A percentile compares a stretch with the other conserved stretches of the same genome.
Evolutionary conservation across 2,797 vertebrate genomes (phyloP).

Genomic region (Streptopelia turtur): DNA sequence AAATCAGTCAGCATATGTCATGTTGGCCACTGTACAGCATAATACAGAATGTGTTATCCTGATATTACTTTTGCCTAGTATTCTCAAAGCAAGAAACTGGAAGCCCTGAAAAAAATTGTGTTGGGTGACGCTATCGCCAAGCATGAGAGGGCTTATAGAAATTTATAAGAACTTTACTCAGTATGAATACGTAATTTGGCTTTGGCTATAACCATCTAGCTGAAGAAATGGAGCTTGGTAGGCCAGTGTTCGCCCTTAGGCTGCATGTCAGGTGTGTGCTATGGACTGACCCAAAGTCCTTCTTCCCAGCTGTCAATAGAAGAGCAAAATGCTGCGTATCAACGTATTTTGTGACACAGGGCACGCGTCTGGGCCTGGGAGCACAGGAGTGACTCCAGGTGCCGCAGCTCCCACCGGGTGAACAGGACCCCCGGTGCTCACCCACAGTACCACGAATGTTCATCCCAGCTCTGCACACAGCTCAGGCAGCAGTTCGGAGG

Average conservation of each 20-base stretch:
- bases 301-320: background rate
- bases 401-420: background rate
- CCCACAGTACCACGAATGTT: background rate
- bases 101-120: background rate
- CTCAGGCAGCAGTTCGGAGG: background rate
- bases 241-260: background rate
- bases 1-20: background rate
- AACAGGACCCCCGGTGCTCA: background rate
- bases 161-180: background rate
- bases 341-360: accelerated
- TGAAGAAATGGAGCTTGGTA: background rate
- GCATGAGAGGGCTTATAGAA: background rate
- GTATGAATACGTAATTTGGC: background rate
- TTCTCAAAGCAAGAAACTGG: background rate
- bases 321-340: background rate
- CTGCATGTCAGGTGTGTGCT: accelerated
- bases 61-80: background rate
- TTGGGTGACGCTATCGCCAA: background rate
- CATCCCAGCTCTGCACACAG: accelerated
- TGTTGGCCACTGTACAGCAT: background rate
- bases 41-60: background rate
- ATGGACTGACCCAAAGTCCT: background rate
- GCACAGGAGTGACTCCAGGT: background rate
- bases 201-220: background rate
- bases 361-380: too few relatives aligned